Conservation (phyloP, 2,888 invertebrate species). For the Tenthredo scrophulariae region DNA sequence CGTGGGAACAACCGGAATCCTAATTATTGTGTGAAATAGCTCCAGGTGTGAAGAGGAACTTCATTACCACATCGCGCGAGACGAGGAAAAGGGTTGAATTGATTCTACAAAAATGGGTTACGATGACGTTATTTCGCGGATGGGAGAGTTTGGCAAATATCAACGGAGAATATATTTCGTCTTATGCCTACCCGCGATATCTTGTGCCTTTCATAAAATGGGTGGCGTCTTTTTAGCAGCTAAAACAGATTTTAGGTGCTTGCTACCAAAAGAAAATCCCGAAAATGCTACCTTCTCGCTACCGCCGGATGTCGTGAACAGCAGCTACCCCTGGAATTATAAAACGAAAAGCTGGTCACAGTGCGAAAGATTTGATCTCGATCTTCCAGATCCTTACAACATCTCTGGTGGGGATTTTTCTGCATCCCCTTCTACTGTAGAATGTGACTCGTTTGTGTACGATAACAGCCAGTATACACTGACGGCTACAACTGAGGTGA, state of each 20-base stretch:
- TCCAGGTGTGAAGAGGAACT: background rate
- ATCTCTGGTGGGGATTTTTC: slow-evolving; percentile 69
- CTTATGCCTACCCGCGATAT: slow-evolving; percentile 85
- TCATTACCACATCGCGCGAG: background rate
- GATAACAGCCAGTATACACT: slow-evolving; percentile 82
- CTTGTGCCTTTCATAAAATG: slow-evolving; percentile 87
- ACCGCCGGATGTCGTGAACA: slow-evolving; percentile 77
- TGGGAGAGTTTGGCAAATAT: slow-evolving; percentile 87
- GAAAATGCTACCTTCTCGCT: slow-evolving; percentile 79
- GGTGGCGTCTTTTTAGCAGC: slow-evolving; percentile 87
- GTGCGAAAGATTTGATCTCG: slow-evolving; percentile 79
- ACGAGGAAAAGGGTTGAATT: background rate
- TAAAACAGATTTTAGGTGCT: slow-evolving; percentile 83
- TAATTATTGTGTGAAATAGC: background rate
- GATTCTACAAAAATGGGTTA: slow-evolving; percentile 81
- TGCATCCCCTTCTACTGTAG: slow-evolving; percentile 67
- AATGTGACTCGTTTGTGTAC: slow-evolving; percentile 82
- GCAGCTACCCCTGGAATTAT: slow-evolving; percentile 81
- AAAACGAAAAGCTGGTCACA: slow-evolving; percentile 78
- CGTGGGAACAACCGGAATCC: background rate
- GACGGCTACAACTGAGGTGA: slow-evolving; percentile 84
- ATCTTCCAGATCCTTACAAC: slow-evolving; percentile 70
- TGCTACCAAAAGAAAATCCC: slow-evolving; percentile 80
- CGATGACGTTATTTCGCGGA: slow-evolving; percentile 84
- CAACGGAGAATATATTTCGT: slow-evolving; percentile 85